Evolutionary conservation across 2,113 vertebrate species (phyloP), one percentile per base, ranked within the genome.

Genomic region (Tachysurus fulvidraco): DNA sequence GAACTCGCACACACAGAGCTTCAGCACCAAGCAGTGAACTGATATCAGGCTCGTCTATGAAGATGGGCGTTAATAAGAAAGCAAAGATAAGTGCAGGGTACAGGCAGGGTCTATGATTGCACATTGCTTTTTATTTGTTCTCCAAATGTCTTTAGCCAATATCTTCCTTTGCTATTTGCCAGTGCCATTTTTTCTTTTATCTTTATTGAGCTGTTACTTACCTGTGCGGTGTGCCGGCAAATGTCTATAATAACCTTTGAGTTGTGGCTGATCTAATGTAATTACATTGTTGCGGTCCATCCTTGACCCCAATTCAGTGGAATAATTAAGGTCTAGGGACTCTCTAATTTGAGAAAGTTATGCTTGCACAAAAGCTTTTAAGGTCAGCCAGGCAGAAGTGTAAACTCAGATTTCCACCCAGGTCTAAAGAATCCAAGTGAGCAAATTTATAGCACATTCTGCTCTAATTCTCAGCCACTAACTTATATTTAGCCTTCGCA

Each of bases 291-390:
- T 90, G 84, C 82, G 60, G 88, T 86, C 90, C 86, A 88, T 86
- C 80, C 86, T 86, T 89, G 88, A 86, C 89, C 89, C 86, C 86
- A 89, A 85, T 91, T 86, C 67, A 86, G 84, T 88, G 73, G 86
- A 89, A 88, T 88, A 91, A 89, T 88, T 81, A 89, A 88, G 87
- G 88, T 89, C 88, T 87, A 55, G 67, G 85, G 85, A 78, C 86
- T 55, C 64, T 89, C 89, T 90, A 89, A 90, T 90, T 89, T 90
- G 84, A 89, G 88, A 88, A 91, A 87, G 87, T 83, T 88, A 89
- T 85, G 79, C 84, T 64, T 54, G 77, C 83, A 36, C 73, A 65
- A 85, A 65, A 86, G 85, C 86, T 77, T 88, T 78, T 83, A 85
- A 60, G 86, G 80, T 88, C 84, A 74, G 62, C 50, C 19, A 64